Evolutionary conservation across 2,113 vertebrate genomes (phyloP), one percentile per base, ranked within the genome.

Genomic region (Greenwoodochromis staneri): DNA sequence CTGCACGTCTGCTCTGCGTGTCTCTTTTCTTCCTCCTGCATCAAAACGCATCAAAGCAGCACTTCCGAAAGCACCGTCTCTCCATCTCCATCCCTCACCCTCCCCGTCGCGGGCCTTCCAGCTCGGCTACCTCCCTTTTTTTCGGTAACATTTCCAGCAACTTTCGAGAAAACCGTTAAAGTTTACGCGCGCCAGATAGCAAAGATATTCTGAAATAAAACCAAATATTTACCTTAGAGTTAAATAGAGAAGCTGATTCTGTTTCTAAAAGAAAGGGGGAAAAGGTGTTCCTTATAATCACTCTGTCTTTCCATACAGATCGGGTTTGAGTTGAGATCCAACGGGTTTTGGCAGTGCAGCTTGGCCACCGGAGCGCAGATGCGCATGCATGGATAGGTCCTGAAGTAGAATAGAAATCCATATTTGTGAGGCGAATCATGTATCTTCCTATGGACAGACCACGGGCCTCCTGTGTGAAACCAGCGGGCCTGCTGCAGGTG

Each of bases 401-500:
- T 31, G 80, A 71, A 91, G 84, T 81, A 47, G 86, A 87, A 59
- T 31, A 86, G 78, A 90, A 42, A 93, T 95, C 94, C 95, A 57
- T 61, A 40, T 87, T 85, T 49, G 80, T 81, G 83, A 86, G 34
- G 42, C 12, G 76, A 45, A 61, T 86, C 83, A 5, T 53, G 85
- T 55, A 80, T 87, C 57, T 42, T 91, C 84, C 85, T 13, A n/a
- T 19, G 29, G 83, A 55, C 21, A n/a, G 81, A 63, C 45, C 86
- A 27, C 8, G 85, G 95, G 94, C 94, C 94, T 95, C 85, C 85
- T 10, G 81, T 84, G 82, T 87, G 88, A 80, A 76, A 86, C 54
- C 83, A 86, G 87, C 89, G 85, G 95, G 93, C 93, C 92, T 90
- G 85, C 7, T 86, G 91, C 87, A 89, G 90, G 93, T 94, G 92